Percentiles rank a stretch among this genome's conserved stretches.
Evolutionary conservation across 2,888 invertebrate genomes (phyloP).

Genomic region (Phrixothrix hirtus): DNA sequence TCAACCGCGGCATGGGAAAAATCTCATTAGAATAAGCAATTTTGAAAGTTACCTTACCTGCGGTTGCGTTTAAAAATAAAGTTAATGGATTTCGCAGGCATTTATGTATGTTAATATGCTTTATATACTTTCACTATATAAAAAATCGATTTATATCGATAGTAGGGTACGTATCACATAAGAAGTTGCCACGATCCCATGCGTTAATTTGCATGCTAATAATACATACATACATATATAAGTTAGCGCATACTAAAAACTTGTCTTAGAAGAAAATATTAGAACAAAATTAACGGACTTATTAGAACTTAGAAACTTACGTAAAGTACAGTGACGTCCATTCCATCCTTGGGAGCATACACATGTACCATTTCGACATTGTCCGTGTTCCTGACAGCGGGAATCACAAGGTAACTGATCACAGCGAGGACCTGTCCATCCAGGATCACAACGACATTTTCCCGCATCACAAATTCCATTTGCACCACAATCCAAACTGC

Average conservation of each 20-base stretch:
- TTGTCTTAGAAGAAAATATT: conserved; percentile 11
- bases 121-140: conserved; percentile 6
- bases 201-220: too few species aligned
- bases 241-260: too few species aligned
- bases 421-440: conserved; percentile 93
- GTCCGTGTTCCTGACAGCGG: conserved; percentile 92
- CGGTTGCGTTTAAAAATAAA: conserved; percentile 15
- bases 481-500: conserved; percentile 89
- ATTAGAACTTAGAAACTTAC: conserved; percentile 64
- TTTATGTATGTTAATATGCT: conserved; percentile 15
- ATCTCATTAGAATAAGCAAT: conserved; percentile 27
- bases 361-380: conserved; percentile 97
- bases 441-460: conserved; percentile 86
- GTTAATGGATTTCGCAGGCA: conserved; percentile 18
- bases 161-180: too few species aligned
- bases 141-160: too few species aligned
- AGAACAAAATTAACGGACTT: conserved; percentile 34
- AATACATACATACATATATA: too few species aligned
- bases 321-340: conserved; percentile 94
- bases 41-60: conserved; percentile 21
- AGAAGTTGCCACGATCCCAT: too few species aligned
- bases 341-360: conserved; percentile 98
- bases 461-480: conserved; percentile 94
- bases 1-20: conserved; percentile 16
- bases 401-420: conserved; percentile 89